Percentiles rank a stretch among this genome's conserved stretches.
These are phyloP conservation scores for Odontomachus brunneus DNA, from an alignment of 1,140 invertebrate genomes.

Conservation along the genomic window DNA sequence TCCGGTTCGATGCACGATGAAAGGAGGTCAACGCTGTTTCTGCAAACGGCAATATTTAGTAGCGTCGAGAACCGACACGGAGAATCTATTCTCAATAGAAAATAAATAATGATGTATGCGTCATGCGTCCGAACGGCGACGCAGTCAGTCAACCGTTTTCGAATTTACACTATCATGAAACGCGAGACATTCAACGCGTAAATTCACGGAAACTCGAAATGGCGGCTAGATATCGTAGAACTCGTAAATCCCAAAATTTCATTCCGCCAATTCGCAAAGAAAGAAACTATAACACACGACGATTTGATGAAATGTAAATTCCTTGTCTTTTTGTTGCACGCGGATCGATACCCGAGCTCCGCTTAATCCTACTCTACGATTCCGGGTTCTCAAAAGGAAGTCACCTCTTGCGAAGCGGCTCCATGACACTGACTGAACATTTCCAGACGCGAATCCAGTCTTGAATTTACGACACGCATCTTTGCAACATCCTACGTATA, in stretches of 20 bases:
- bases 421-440: background rate
- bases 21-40: background rate
- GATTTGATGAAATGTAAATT: background rate
- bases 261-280: too few relatives aligned
- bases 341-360: too few relatives aligned
- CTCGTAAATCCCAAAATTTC: too few relatives aligned
- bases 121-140: background rate
- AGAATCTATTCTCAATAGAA: background rate
- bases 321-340: background rate
- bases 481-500: constrained; percentile 11
- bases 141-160: background rate
- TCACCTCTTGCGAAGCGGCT: too few relatives aligned
- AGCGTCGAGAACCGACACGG: background rate
- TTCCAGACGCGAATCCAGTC: background rate
- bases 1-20: constrained; percentile 9
- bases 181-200: too few relatives aligned
- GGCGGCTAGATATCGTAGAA: too few relatives aligned
- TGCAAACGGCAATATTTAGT: too few relatives aligned
- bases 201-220: too few relatives aligned
- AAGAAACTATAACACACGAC: too few relatives aligned
- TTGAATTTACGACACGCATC: background rate
- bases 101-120: background rate
- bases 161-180: too few relatives aligned
- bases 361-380: too few relatives aligned
- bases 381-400: too few relatives aligned